Conservation (phyloP, 2,797 vertebrate species). For the Melanogrammus aeglefinus region DNA sequence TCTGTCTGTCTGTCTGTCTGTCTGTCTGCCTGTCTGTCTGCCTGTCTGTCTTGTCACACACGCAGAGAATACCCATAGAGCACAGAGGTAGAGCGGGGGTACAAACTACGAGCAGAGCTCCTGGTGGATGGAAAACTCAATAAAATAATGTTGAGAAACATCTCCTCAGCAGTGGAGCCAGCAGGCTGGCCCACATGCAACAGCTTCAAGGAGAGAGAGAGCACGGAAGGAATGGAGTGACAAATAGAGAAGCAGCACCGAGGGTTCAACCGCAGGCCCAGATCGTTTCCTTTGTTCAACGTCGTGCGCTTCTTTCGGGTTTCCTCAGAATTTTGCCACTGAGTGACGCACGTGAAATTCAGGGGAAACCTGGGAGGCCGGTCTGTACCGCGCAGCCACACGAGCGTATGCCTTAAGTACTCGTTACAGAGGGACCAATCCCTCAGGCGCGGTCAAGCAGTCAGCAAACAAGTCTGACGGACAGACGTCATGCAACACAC, state of each 20-base stretch:
- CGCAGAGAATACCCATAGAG: too few relatives aligned
- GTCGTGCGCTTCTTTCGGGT: background rate
- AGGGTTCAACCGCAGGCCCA: too few relatives aligned
- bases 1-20: too few relatives aligned
- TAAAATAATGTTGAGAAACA: constrained; percentile 67
- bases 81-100: constrained; percentile 12
- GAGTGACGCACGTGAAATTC: background rate
- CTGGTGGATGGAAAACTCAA: constrained; percentile 72
- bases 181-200: background rate
- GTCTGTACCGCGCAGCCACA: background rate
- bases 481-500: background rate
- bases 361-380: background rate
- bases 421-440: too few relatives aligned
- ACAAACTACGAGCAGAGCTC: constrained; percentile 66
- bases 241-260: background rate
- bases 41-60: too few relatives aligned
- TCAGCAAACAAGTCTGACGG: too few relatives aligned
- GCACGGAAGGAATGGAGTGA: constrained; percentile 7
- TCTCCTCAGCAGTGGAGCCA: constrained; percentile 49
- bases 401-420: background rate
- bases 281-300: too few relatives aligned
- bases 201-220: background rate
- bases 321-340: background rate
- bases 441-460: too few relatives aligned
- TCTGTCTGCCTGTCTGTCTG: too few relatives aligned